Evolutionary conservation across 1,140 invertebrate genomes (phyloP).

Genomic region (Frieseomelitta varia): DNA sequence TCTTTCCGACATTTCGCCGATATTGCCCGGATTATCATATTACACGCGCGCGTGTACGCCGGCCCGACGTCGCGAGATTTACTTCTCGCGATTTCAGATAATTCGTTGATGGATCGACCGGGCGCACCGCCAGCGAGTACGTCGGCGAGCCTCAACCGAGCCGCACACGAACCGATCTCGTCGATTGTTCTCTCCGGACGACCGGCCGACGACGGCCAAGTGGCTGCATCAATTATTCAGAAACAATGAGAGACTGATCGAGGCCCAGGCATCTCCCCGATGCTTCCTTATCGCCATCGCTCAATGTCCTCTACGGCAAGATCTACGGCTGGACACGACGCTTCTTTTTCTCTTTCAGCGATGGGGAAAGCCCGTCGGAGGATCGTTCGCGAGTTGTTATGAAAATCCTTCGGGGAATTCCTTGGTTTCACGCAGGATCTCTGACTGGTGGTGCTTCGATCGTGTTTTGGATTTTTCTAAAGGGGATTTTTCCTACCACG

Average conservation of each 20-base stretch:
- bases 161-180: conserved; percentile 35
- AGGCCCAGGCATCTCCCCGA: neutral
- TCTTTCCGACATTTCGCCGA: conserved; percentile 51
- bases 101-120: conserved; percentile 40
- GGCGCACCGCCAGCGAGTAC: neutral
- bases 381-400: neutral
- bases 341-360: neutral
- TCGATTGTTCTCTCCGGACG: conserved; percentile 47
- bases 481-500: neutral
- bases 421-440: neutral
- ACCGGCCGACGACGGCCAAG: conserved; percentile 16
- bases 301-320: conserved; percentile 37
- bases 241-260: conserved; percentile 68
- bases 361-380: neutral
- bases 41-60: conserved; percentile 49
- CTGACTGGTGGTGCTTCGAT: too few relatives aligned
- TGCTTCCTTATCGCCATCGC: conserved; percentile 54
- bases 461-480: neutral
- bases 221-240: conserved; percentile 72
- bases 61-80: conserved; percentile 40
- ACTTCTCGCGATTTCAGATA: conserved; percentile 60
- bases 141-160: neutral
- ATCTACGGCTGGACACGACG: conserved; percentile 19
- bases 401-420: conserved; percentile 4
- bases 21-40: conserved; percentile 63